These are phyloP conservation scores for Callinectes sapidus DNA, from an alignment of 2,888 invertebrate species.

Conservation along the genomic window DNA sequence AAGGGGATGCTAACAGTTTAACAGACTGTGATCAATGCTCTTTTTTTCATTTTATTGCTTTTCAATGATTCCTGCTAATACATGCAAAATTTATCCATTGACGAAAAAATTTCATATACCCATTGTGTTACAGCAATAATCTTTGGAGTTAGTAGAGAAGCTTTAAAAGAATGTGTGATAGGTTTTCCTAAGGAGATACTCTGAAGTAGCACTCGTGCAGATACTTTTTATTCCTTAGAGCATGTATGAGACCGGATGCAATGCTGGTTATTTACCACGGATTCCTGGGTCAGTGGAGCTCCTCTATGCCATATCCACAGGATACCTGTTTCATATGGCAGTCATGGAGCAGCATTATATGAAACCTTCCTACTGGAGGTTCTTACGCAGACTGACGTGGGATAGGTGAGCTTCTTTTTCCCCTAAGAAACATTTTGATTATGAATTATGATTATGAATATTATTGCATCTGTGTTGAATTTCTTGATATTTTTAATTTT, in stretches of 20 bases:
- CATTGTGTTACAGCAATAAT: too few species aligned
- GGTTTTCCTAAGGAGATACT: not conserved
- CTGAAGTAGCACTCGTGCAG: not conserved
- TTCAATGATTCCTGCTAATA: too few species aligned
- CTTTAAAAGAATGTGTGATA: not conserved
- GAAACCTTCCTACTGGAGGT: slow-evolving; percentile 89
- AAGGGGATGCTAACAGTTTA: too few species aligned
- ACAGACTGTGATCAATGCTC: too few species aligned
- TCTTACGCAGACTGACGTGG: slow-evolving; percentile 85
- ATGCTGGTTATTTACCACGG: slow-evolving; percentile 81
- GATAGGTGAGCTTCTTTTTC: slow-evolving; percentile 73
- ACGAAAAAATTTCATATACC: too few species aligned
- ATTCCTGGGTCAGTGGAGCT: slow-evolving; percentile 84
- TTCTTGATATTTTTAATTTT: not conserved
- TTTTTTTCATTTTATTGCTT: too few species aligned
- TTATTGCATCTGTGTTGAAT: not conserved
- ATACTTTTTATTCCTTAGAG: slow-evolving; percentile 78
- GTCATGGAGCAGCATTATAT: slow-evolving; percentile 87
- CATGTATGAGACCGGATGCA: slow-evolving; percentile 84
- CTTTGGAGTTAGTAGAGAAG: not conserved
- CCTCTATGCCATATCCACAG: slow-evolving; percentile 86
- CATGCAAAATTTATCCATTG: too few species aligned
- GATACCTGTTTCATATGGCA: slow-evolving; percentile 86
- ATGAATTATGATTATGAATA: too few species aligned
- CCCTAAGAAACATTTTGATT: not conserved